Percentiles rank a stretch among this genome's conserved stretches.
These are phyloP conservation scores for Platalea minor DNA, from an alignment of 2,797 vertebrate species.

Conservation along the genomic window DNA sequence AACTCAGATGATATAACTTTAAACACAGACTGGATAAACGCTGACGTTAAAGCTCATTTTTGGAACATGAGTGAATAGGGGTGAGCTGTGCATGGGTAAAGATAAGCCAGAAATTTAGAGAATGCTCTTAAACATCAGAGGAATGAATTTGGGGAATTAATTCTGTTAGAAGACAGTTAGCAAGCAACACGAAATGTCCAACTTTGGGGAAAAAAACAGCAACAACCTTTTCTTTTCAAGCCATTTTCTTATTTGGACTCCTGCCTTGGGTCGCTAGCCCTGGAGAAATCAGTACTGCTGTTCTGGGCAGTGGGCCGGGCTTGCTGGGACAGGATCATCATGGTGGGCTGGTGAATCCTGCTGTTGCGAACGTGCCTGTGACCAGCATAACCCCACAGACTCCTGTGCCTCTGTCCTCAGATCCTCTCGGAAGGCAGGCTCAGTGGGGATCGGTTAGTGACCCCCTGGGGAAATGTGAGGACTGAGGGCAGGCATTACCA, in stretches of 20 bases:
- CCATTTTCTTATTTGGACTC: not conserved
- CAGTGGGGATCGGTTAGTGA: fast-evolving
- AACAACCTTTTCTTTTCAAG: not conserved
- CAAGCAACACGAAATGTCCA: not conserved
- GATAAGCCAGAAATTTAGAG: slow-evolving; percentile 27
- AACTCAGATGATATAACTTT: not conserved
- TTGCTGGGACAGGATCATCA: not conserved
- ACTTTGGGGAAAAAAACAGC: not conserved
- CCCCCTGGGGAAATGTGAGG: not conserved
- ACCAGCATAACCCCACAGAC: fast-evolving
- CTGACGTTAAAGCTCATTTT: slow-evolving; percentile 25
- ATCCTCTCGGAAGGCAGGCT: not conserved
- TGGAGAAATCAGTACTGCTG: not conserved
- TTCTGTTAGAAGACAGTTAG: not conserved
- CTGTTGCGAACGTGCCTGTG: fast-evolving
- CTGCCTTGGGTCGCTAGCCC: not conserved
- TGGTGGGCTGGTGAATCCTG: not conserved
- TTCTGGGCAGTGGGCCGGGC: not conserved
- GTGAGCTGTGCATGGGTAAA: slow-evolving; percentile 12
- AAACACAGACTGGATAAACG: not conserved
- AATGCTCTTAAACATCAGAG: slow-evolving; percentile 23
- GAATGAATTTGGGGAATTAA: not conserved
- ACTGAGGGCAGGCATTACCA: not conserved
- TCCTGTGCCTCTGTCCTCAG: not conserved
- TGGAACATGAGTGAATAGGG: slow-evolving; percentile 19